phyloP scores from a whole-genome alignment of 2,113 vertebrate genomes.

The Tachycineta bicolor region DNA sequence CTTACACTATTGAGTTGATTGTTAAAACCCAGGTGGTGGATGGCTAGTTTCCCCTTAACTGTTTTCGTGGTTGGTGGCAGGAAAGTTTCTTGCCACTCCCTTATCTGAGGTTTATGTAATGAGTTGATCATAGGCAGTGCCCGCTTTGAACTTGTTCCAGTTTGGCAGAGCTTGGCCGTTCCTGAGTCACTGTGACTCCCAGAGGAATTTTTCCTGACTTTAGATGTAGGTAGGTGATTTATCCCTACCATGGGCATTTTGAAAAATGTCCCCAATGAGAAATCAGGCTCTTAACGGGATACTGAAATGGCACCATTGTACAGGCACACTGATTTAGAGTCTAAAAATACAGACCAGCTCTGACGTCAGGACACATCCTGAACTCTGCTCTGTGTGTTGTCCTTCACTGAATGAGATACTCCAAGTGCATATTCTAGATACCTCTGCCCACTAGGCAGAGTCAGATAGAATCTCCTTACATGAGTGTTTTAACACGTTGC shows the following conservation, averaged over 20 bases:
- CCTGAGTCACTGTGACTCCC: not conserved
- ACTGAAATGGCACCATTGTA: not conserved
- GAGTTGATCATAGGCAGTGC: constrained; percentile 20
- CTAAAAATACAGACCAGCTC: not conserved
- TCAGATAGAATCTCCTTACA: not conserved
- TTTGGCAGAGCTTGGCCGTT: not conserved
- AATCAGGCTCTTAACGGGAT: not conserved
- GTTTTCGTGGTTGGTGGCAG: constrained; percentile 43
- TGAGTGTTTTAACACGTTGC: not conserved
- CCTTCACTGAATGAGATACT: not conserved
- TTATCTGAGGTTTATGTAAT: constrained; percentile 42
- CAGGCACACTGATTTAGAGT: not conserved
- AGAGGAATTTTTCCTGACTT: not conserved
- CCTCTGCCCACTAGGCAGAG: not conserved
- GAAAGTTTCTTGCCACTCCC: constrained; percentile 46
- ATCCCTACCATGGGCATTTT: not conserved
- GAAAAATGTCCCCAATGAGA: not conserved
- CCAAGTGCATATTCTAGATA: not conserved
- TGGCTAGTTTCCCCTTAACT: not conserved
- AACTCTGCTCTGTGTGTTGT: not conserved
- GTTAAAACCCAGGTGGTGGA: not conserved
- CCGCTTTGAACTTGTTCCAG: constrained; percentile 41
- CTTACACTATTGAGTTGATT: rapidly evolving
- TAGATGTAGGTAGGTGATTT: not conserved
- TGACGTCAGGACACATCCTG: not conserved